Percentiles rank a stretch among this genome's conserved stretches.
phyloP scores from a whole-genome alignment of 2,888 invertebrate genomes.

The Alcis repandata region DNA sequence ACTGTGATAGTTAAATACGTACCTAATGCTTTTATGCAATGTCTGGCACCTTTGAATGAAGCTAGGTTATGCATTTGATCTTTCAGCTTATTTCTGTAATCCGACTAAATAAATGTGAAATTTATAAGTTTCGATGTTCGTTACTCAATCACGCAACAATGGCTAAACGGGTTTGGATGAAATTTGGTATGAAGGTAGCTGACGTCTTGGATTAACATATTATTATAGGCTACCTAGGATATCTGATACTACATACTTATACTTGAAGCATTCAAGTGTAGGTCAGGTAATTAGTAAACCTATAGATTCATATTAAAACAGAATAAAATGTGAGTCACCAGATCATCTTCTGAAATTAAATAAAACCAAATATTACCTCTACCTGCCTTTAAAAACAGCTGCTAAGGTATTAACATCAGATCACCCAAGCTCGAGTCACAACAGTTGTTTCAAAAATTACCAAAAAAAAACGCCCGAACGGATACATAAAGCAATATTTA shows the following conservation, averaged over 20 bases:
- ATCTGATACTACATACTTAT: too few relatives aligned
- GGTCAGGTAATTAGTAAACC: too few relatives aligned
- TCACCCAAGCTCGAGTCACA: constrained; percentile 6
- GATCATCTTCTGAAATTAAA: too few relatives aligned
- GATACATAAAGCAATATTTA: constrained; percentile 34
- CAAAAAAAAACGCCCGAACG: constrained; percentile 20
- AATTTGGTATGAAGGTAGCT: too few relatives aligned
- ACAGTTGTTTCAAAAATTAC: constrained; percentile 19
- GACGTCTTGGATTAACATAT: too few relatives aligned
- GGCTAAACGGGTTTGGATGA: too few relatives aligned
- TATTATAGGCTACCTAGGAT: too few relatives aligned
- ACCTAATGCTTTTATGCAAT: neutral
- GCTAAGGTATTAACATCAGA: neutral
- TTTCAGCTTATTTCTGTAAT: neutral
- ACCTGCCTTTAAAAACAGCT: neutral
- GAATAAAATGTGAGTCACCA: neutral
- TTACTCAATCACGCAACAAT: too few relatives aligned
- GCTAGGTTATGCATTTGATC: constrained; percentile 2
- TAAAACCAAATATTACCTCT: neutral
- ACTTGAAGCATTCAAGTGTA: too few relatives aligned
- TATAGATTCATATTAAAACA: too few relatives aligned
- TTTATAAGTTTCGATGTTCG: too few relatives aligned
- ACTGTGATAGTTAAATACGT: neutral
- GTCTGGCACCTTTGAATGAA: constrained; percentile 2
- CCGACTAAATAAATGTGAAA: too few relatives aligned